A percentile compares a stretch with the other conserved stretches of the same genome.
Conservation (phyloP, 2,797 vertebrate species). For the Rhynchonycteris naso region DNA sequence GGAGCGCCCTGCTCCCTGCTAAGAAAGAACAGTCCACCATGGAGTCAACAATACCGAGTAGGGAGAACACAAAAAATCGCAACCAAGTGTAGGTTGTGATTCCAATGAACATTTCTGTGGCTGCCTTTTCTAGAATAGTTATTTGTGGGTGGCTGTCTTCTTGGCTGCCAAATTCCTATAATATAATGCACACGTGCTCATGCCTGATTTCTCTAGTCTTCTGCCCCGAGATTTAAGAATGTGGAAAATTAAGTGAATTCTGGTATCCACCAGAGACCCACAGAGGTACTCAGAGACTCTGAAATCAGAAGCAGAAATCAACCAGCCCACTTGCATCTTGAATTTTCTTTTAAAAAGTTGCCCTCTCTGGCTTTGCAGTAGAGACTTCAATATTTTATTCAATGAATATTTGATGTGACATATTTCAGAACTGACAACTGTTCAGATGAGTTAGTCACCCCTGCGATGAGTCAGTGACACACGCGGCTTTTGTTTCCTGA, state of each 20-base stretch:
- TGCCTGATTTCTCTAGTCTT: background rate
- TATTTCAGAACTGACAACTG: constrained; percentile 53
- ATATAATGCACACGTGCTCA: background rate
- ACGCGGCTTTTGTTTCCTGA: constrained; percentile 35
- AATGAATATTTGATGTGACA: constrained; percentile 52
- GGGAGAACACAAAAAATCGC: constrained; percentile 64
- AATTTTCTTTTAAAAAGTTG: constrained; percentile 1
- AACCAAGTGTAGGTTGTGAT: constrained; percentile 22
- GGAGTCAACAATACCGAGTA: constrained; percentile 70
- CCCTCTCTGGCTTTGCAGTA: background rate
- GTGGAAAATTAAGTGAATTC: constrained; percentile 34
- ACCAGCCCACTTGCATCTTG: background rate
- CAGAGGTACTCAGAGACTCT: background rate
- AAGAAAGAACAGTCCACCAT: constrained; percentile 54
- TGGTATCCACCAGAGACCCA: background rate
- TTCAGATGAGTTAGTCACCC: constrained; percentile 24
- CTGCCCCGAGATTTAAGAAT: constrained; percentile 6
- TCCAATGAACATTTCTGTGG: background rate
- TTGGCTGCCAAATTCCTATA: constrained; percentile 37
- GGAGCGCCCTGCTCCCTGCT: constrained; percentile 39
- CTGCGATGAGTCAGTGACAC: constrained; percentile 23
- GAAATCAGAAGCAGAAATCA: background rate
- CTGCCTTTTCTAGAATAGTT: constrained; percentile 49
- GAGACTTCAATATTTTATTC: constrained; percentile 30
- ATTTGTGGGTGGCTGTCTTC: constrained; percentile 44